These are phyloP conservation scores for Euborellia annulipes DNA, from an alignment of 1,140 invertebrate genomes.

Conservation along the genomic window DNA sequence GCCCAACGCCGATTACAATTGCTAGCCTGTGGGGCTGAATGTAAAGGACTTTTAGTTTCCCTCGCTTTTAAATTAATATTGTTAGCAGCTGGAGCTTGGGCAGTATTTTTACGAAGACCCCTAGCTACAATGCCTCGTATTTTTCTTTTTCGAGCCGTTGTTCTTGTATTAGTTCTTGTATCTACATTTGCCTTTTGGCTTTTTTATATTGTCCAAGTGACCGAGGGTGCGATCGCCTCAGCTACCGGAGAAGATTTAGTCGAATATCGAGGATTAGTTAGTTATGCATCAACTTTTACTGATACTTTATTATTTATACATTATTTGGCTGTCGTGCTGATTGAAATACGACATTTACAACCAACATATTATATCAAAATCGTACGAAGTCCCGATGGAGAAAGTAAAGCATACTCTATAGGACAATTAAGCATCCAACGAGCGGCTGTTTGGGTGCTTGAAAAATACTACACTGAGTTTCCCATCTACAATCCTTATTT, in stretches of 20 bases:
- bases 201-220: constrained; percentile 87
- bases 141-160: constrained; percentile 76
- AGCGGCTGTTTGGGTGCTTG: constrained; percentile 83
- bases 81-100: constrained; percentile 85
- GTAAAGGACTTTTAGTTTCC: constrained; percentile 77
- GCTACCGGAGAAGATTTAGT: constrained; percentile 58
- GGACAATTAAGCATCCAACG: constrained; percentile 89
- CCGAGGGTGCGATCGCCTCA: constrained; percentile 57
- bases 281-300: constrained; percentile 76
- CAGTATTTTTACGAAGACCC: constrained; percentile 55
- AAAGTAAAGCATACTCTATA: constrained; percentile 65
- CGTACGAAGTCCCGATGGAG: constrained; percentile 87
- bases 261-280: constrained; percentile 70
- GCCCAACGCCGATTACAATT: constrained; percentile 38
- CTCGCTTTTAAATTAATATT: constrained; percentile 83
- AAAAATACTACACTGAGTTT: constrained; percentile 93
- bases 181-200: constrained; percentile 94
- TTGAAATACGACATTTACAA: constrained; percentile 82
- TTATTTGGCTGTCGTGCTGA: constrained; percentile 79
- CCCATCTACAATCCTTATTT: constrained; percentile 93
- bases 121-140: constrained; percentile 84
- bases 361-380: constrained; percentile 82
- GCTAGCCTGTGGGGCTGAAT: constrained; percentile 64
- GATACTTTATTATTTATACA: constrained; percentile 91
- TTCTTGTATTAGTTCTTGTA: constrained; percentile 76